phyloP scores from a whole-genome alignment of 2,113 vertebrate species.

The Aix galericulata region DNA sequence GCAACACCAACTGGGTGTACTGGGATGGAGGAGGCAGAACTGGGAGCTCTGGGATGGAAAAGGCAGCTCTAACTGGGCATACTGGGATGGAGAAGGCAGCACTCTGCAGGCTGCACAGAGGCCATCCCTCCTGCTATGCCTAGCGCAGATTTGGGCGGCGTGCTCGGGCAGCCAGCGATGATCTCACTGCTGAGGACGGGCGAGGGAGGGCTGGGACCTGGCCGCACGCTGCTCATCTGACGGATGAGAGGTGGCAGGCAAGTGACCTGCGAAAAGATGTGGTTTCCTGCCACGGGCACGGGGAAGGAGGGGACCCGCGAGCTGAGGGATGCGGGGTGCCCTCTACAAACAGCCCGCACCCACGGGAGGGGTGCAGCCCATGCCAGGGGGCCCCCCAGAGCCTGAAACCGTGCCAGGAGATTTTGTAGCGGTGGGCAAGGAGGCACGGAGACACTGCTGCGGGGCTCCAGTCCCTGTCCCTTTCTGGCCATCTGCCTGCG shows the following conservation, averaged over 20 bases:
- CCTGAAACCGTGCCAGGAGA: not conserved
- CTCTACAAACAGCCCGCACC: accelerated
- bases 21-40: not conserved
- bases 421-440: not conserved
- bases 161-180: not conserved
- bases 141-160: accelerated
- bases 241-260: not conserved
- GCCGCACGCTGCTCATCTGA: not conserved
- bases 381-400: not conserved
- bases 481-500: not conserved
- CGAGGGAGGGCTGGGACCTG: not conserved
- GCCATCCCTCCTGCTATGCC: not conserved
- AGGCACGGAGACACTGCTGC: not conserved
- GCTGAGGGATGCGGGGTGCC: not conserved
- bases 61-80: not conserved
- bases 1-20: not conserved
- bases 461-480: not conserved
- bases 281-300: not conserved
- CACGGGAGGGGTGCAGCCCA: not conserved
- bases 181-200: not conserved
- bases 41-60: too few species aligned
- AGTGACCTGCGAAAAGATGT: not conserved
- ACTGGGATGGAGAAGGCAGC: not conserved
- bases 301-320: not conserved
- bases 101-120: not conserved